Conservation (phyloP, 2,797 vertebrate genomes). For the Melanotaenia nigrans region DNA sequence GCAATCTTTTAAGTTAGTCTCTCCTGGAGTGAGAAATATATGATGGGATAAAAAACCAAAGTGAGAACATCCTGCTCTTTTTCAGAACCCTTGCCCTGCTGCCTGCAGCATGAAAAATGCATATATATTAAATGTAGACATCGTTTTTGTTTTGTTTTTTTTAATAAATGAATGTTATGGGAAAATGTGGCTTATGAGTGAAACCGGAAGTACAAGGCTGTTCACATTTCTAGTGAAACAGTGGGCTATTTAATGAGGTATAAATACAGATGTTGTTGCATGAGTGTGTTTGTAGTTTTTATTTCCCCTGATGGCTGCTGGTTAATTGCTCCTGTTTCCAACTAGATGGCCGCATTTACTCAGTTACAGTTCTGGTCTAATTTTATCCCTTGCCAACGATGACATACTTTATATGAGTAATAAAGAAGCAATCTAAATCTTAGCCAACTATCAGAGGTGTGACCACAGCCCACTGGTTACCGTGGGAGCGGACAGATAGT, state of each 20-base stretch:
- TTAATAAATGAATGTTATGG: not conserved
- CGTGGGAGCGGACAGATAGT: constrained; percentile 72
- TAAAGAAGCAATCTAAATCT: constrained; percentile 18
- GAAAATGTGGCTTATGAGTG: constrained; percentile 5
- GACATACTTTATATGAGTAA: constrained; percentile 7
- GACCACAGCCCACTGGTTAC: constrained; percentile 50
- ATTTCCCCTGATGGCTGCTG: constrained; percentile 19
- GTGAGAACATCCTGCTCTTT: not conserved
- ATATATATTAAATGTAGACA: not conserved
- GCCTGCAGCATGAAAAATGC: not conserved
- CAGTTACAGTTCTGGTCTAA: constrained; percentile 12
- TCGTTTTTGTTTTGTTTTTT: not conserved
- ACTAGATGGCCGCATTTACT: constrained; percentile 19
- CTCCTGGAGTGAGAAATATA: constrained; percentile 29
- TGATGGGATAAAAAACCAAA: constrained; percentile 22
- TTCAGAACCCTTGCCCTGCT: not conserved
- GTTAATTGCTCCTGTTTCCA: constrained; percentile 35
- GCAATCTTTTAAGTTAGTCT: constrained; percentile 15
- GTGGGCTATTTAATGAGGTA: constrained; percentile 17
- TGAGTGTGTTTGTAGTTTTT: constrained; percentile 19
- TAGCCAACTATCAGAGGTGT: constrained; percentile 1
- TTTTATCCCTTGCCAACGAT: constrained; percentile 15
- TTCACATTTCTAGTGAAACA: constrained; percentile 1
- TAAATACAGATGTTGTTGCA: constrained; percentile 24
- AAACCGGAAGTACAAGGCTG: constrained; percentile 4